Evolutionary conservation across 2,797 vertebrate species (phyloP).

Genomic region (Premnoplex brunnescens): DNA sequence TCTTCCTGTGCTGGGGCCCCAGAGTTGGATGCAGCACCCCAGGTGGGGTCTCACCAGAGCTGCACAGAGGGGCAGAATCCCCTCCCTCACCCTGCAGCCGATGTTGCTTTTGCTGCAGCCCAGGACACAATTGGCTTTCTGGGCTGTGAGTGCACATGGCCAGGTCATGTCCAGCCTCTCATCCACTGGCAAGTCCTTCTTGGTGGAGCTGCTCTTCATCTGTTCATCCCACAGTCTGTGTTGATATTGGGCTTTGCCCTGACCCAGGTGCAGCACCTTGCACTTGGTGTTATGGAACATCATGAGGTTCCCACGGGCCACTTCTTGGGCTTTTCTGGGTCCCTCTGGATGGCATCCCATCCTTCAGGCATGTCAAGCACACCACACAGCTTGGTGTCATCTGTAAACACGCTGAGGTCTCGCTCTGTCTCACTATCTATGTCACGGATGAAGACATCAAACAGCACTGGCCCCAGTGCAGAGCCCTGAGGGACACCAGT

Average conservation of each 20-base stretch:
- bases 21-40: background rate
- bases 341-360: background rate
- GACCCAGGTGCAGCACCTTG: background rate
- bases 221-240: background rate
- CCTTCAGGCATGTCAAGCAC: background rate
- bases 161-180: background rate
- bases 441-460: background rate
- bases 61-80: fast-evolving
- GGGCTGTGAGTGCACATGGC: background rate
- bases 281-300: background rate
- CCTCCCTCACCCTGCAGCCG: background rate
- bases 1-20: background rate
- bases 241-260: fast-evolving
- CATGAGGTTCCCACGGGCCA: too few relatives aligned
- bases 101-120: fast-evolving
- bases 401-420: background rate
- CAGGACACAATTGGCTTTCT: background rate
- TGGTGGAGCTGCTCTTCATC: background rate
- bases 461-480: background rate
- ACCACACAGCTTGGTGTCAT: background rate
- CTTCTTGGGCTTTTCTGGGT: fast-evolving
- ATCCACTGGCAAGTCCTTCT: background rate
- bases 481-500: background rate
- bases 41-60: background rate
- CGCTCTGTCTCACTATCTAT: background rate